phyloP scores from a whole-genome alignment of 2,797 vertebrate genomes.

The Epinephelus awoara region DNA sequence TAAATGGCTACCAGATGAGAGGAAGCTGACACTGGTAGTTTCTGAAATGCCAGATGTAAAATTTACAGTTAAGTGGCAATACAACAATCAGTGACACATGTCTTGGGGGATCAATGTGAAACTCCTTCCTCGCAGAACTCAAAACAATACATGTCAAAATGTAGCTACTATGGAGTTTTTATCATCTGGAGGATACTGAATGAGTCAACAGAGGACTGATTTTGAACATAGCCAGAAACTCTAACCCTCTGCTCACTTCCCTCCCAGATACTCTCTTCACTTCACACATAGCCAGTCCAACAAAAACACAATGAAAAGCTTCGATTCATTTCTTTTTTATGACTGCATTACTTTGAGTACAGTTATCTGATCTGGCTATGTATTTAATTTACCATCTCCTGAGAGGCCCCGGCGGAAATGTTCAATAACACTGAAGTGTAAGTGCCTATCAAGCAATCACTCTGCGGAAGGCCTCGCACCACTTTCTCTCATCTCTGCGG shows the following conservation, averaged over 20 bases:
- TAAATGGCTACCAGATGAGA: not conserved
- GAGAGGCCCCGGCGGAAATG: slow-evolving; percentile 59
- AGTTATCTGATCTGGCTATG: slow-evolving; percentile 75
- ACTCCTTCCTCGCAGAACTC: not conserved
- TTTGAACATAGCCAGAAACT: slow-evolving; percentile 6
- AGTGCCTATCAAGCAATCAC: slow-evolving; percentile 70
- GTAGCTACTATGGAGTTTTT: not conserved
- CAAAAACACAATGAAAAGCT: slow-evolving; percentile 70
- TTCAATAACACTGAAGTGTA: slow-evolving; percentile 68
- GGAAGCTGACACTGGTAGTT: not conserved
- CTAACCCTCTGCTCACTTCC: slow-evolving; percentile 3
- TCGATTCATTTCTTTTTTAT: slow-evolving; percentile 71
- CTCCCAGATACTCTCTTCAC: slow-evolving; percentile 2
- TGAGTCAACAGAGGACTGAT: not conserved
- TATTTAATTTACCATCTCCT: slow-evolving; percentile 79
- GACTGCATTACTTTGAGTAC: slow-evolving; percentile 57
- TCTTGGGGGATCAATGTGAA: not conserved
- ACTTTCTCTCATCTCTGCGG: slow-evolving; percentile 41
- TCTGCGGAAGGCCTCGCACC: slow-evolving; percentile 46
- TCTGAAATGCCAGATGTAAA: not conserved
- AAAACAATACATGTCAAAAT: not conserved
- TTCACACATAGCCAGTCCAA: slow-evolving; percentile 28
- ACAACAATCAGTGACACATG: not conserved
- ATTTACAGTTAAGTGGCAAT: not conserved
- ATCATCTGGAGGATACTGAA: not conserved